Evolutionary conservation across 1,140 invertebrate genomes (phyloP).

Genomic region (Aphaenogaster rudis): DNA sequence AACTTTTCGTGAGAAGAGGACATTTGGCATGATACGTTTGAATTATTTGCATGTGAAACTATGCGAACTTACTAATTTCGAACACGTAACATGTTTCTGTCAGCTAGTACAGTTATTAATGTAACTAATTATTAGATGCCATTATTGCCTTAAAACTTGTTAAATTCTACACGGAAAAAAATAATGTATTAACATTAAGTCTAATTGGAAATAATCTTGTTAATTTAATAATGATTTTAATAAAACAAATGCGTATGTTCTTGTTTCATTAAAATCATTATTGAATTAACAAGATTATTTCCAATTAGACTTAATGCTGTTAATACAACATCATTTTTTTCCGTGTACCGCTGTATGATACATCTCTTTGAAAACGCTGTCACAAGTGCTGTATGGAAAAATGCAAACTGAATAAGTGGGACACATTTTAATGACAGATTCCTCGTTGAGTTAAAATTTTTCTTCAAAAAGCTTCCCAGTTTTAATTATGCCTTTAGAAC

Average conservation of each 20-base stretch:
- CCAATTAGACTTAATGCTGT: no score
- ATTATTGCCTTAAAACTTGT: not conserved
- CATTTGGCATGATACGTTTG: not conserved
- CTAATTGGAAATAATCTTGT: no score
- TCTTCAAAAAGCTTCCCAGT: not conserved
- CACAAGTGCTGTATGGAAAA: not conserved
- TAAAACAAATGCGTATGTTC: no score
- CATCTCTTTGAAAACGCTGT: not conserved
- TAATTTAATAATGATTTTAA: no score
- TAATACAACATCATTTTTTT: no score
- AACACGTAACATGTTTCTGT: not conserved
- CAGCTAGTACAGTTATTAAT: not conserved
- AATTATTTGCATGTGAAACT: slow-evolving; percentile 15
- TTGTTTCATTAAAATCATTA: no score
- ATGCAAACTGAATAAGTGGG: not conserved
- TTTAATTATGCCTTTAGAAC: not conserved
- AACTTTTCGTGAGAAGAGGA: not conserved
- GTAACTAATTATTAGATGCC: not conserved
- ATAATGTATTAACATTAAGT: no score
- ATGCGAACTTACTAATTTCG: not conserved
- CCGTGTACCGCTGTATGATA: not conserved
- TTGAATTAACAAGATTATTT: no score
- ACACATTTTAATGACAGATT: not conserved
- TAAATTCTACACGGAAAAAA: not conserved
- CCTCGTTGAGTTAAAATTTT: not conserved